Evolutionary conservation across 2,113 vertebrate species (phyloP).

Genomic region (Oceanites oceanicus): DNA sequence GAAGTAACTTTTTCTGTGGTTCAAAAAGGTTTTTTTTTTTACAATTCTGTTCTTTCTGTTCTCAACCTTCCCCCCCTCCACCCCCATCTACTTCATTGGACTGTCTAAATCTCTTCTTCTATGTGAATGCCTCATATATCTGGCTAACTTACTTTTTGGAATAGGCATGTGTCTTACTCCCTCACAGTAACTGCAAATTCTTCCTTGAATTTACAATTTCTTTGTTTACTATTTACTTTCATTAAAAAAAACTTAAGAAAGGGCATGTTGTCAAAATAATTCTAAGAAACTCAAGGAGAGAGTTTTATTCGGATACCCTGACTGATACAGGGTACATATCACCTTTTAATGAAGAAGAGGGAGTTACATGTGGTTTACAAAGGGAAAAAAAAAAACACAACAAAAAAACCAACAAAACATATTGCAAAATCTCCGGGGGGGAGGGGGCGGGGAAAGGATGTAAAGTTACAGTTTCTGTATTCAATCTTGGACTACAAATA

Average conservation of each 20-base stretch:
- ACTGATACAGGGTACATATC: not conserved
- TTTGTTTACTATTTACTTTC: not conserved
- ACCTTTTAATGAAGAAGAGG: not conserved
- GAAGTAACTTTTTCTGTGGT: not conserved
- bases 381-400: not conserved
- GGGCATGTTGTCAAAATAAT: not conserved
- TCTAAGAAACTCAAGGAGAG: not conserved
- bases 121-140: not conserved
- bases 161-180: not conserved
- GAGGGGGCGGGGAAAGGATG: no score
- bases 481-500: not conserved
- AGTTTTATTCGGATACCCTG: not conserved
- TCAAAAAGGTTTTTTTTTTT: not conserved
- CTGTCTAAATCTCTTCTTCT: not conserved
- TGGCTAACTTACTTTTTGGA: not conserved
- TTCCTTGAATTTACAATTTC: not conserved
- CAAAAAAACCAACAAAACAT: accelerated
- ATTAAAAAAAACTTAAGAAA: not conserved
- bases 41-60: not conserved
- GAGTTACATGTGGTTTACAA: not conserved
- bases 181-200: not conserved
- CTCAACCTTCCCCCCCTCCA: not conserved
- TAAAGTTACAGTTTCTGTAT: not conserved
- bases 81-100: not conserved
- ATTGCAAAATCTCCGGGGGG: not conserved